A percentile compares a stretch with the other conserved stretches of the same genome.
Conservation (phyloP, 2,888 invertebrate genomes). For the Alviniconcha strummeri region DNA sequence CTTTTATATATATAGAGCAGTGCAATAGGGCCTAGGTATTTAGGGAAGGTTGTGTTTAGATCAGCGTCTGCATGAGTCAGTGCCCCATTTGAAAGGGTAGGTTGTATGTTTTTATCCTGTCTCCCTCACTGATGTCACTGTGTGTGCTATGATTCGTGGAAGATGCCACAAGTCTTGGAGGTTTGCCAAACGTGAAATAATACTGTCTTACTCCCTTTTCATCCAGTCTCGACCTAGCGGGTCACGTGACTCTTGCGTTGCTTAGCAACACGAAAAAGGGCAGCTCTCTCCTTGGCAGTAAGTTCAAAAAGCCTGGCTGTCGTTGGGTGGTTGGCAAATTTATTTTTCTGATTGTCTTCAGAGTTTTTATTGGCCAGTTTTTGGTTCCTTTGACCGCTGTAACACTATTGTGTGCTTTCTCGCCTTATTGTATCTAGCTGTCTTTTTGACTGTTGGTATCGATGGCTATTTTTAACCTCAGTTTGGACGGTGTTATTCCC, state of each 20-base stretch:
- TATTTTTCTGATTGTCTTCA: slow-evolving; percentile 14
- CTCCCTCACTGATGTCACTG: too few species aligned
- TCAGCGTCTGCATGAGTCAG: too few species aligned
- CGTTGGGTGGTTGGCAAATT: slow-evolving; percentile 25
- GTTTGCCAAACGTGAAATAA: too few species aligned
- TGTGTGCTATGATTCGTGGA: too few species aligned
- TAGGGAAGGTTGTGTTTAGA: too few species aligned
- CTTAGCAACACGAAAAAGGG: slow-evolving; percentile 24
- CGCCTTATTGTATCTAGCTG: neutral
- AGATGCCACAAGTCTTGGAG: too few species aligned
- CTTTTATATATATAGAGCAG: too few species aligned
- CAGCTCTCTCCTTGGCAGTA: slow-evolving; percentile 24
- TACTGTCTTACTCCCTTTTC: too few species aligned
- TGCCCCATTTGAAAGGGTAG: too few species aligned
- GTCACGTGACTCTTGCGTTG: slow-evolving; percentile 19
- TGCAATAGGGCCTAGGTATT: too few species aligned
- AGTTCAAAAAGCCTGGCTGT: slow-evolving; percentile 22
- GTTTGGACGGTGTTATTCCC: neutral
- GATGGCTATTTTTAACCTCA: neutral
- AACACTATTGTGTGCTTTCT: slow-evolving; percentile 23
- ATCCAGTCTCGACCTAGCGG: neutral
- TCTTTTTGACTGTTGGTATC: slow-evolving; percentile 1
- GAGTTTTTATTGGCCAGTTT: neutral
- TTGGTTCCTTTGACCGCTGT: slow-evolving; percentile 6
- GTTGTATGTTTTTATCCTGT: too few species aligned